A percentile compares a stretch with the other conserved stretches of the same genome.
Conservation (phyloP, 2,113 vertebrate species). For the Cyprinodon brontotheroides region DNA sequence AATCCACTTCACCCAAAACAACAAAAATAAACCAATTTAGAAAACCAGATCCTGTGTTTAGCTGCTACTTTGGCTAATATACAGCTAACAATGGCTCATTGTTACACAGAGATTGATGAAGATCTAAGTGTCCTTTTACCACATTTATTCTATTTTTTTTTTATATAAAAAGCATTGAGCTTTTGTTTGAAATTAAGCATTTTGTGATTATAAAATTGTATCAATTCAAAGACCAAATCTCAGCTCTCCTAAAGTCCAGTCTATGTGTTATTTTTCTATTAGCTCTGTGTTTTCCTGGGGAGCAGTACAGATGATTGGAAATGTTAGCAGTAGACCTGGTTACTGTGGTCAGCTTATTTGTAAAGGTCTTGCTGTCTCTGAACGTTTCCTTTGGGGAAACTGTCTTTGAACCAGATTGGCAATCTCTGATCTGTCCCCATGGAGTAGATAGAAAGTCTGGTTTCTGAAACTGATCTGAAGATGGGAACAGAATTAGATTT, state of each 20-base stretch:
- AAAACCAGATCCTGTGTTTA: too few relatives aligned
- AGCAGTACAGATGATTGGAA: conserved; percentile 36
- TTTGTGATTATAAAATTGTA: too few relatives aligned
- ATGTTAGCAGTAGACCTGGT: conserved; percentile 28
- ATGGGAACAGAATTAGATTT: conserved; percentile 3
- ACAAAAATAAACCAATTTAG: too few relatives aligned
- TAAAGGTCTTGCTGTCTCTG: conserved; percentile 14
- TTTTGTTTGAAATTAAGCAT: too few relatives aligned
- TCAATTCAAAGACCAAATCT: too few relatives aligned
- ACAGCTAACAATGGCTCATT: too few relatives aligned
- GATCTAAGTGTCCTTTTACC: too few relatives aligned
- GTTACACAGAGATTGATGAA: too few relatives aligned
- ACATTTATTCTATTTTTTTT: too few relatives aligned
- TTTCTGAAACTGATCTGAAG: conserved; percentile 29
- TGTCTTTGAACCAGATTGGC: conserved; percentile 58
- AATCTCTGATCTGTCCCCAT: conserved; percentile 59
- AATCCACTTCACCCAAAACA: too few relatives aligned
- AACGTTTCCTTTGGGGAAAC: conserved; percentile 30
- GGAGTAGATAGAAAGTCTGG: conserved; percentile 51
- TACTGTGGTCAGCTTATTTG: conserved; percentile 25
- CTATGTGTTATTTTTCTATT: conserved; percentile 61
- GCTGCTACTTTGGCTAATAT: too few relatives aligned
- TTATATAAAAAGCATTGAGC: too few relatives aligned
- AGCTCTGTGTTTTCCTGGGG: conserved; percentile 21
- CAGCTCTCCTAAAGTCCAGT: conserved; percentile 19